A percentile compares a stretch with the other conserved stretches of the same genome.
These are phyloP conservation scores for Myrmophylax atrothorax DNA, from an alignment of 2,113 vertebrate genomes.

Conservation along the genomic window DNA sequence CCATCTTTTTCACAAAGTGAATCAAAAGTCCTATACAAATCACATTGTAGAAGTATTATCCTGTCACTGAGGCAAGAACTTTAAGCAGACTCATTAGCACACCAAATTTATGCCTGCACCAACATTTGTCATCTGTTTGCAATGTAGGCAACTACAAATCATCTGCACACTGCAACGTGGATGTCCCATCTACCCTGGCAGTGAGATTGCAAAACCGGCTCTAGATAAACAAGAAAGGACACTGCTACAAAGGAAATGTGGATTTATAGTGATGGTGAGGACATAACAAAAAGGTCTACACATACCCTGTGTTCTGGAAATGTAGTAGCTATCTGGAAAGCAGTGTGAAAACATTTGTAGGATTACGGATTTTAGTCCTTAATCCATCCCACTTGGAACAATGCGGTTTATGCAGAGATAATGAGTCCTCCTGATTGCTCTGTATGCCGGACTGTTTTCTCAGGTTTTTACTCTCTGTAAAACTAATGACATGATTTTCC, in stretches of 20 bases:
- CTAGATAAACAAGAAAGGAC: neutral
- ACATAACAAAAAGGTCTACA: neutral
- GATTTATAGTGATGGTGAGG: neutral
- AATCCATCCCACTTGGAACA: neutral
- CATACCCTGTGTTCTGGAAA: neutral
- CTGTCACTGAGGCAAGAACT: neutral
- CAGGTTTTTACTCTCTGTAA: neutral
- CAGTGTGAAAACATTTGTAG: neutral
- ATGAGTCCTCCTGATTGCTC: neutral
- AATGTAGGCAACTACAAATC: neutral
- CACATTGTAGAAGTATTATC: neutral
- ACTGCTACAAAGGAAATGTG: neutral
- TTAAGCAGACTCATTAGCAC: neutral
- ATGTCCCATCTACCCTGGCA: neutral
- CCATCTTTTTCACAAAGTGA: neutral
- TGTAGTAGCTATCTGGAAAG: neutral
- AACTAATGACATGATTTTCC: neutral
- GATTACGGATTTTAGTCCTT: neutral
- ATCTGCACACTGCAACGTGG: neutral
- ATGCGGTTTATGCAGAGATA: neutral
- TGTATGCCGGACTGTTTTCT: neutral
- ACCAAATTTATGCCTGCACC: neutral
- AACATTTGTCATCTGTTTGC: neutral
- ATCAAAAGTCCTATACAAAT: neutral
- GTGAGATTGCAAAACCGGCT: neutral